Conservation (phyloP, 1,140 invertebrate species). For the Lasioglossum baleicum region DNA sequence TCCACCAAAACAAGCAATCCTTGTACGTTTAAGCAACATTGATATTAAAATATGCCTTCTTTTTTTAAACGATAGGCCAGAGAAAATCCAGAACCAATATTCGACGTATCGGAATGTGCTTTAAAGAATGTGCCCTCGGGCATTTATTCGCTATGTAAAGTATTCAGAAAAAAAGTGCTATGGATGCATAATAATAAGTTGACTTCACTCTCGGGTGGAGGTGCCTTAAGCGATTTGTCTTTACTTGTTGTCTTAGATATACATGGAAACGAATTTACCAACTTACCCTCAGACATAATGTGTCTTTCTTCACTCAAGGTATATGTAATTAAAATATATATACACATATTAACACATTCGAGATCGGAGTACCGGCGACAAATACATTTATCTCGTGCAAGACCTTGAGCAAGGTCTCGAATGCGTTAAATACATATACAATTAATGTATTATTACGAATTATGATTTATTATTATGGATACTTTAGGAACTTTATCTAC, state of each 20-base stretch:
- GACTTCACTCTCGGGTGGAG: constrained; percentile 85
- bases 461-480: constrained; percentile 54
- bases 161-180: constrained; percentile 87
- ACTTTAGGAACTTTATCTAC: constrained; percentile 83
- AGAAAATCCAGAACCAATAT: constrained; percentile 87
- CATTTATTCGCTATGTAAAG: constrained; percentile 88
- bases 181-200: constrained; percentile 85
- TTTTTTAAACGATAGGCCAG: constrained; percentile 79
- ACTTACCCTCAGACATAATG: constrained; percentile 83
- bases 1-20: background rate
- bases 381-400: too few relatives aligned
- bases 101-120: constrained; percentile 87
- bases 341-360: too few relatives aligned
- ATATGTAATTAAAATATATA: constrained; percentile 8
- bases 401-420: too few relatives aligned
- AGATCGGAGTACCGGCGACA: too few relatives aligned
- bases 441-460: background rate
- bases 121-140: constrained; percentile 86
- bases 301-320: constrained; percentile 83
- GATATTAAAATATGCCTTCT: background rate
- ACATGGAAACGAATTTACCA: constrained; percentile 85
- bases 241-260: constrained; percentile 86
- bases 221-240: constrained; percentile 85
- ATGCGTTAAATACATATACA: background rate
- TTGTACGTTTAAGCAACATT: background rate